phyloP scores from a whole-genome alignment of 2,113 vertebrate genomes.

The Brachyistius frenatus region DNA sequence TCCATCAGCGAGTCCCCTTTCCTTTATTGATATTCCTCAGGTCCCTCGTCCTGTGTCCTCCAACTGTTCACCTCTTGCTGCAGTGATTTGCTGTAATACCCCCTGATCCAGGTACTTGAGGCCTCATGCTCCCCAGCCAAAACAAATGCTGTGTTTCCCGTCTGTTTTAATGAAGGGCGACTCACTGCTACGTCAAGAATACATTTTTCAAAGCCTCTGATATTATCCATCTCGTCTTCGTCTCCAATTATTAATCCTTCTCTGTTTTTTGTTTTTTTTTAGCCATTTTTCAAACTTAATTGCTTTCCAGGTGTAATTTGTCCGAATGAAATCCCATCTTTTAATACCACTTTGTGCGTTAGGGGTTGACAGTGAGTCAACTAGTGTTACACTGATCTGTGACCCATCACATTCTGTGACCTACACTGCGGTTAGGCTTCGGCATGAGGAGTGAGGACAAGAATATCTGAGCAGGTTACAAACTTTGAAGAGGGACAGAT shows the following conservation, averaged over 20 bases:
- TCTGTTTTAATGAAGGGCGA: slow-evolving; percentile 61
- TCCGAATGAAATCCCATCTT: too few species aligned
- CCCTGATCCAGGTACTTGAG: slow-evolving; percentile 45
- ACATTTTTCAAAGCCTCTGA: slow-evolving; percentile 52
- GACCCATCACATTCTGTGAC: too few species aligned
- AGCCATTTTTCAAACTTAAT: slow-evolving; percentile 24
- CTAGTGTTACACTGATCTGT: too few species aligned
- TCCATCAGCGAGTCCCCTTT: slow-evolving; percentile 48
- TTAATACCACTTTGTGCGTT: too few species aligned
- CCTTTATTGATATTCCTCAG: slow-evolving; percentile 44
- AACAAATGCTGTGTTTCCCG: slow-evolving; percentile 72
- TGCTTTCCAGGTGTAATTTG: not conserved
- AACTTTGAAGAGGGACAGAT: too few species aligned
- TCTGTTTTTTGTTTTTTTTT: not conserved
- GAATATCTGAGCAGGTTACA: too few species aligned
- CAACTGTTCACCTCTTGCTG: slow-evolving; percentile 6
- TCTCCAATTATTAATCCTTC: slow-evolving; percentile 14
- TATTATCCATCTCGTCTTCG: slow-evolving; percentile 16
- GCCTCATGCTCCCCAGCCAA: slow-evolving; percentile 61
- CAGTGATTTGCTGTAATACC: slow-evolving; percentile 26
- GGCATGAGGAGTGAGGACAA: too few species aligned
- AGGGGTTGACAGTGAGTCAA: too few species aligned
- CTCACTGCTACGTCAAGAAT: slow-evolving; percentile 58
- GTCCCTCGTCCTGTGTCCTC: slow-evolving; percentile 29
- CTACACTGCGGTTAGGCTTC: too few species aligned